Evolutionary conservation across 2,888 invertebrate genomes (phyloP), one percentile per base, ranked within the genome.

Genomic region (Nipponacmea schrenckii): DNA sequence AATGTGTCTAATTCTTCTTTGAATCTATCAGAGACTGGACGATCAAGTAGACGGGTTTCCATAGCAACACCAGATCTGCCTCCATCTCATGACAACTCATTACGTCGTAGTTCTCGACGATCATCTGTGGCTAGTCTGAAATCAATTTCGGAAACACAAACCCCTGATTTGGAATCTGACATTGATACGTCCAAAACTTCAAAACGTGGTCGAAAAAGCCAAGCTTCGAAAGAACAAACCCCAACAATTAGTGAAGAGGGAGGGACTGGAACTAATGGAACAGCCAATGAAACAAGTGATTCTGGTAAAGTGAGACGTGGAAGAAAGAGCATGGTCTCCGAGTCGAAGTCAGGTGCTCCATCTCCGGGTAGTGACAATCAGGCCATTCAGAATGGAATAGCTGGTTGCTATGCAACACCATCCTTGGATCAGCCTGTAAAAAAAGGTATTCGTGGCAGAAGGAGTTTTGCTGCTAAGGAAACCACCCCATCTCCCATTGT

Each of bases 51-150:
- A 56, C 56, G 56, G n/a, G 56, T 56, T 56, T 56, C 56, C 24
- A 56, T 56, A 56, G 56, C 24, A 56, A 56, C 56, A 56, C 56
- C 56, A 24, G 56, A 56, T 24, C 56, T 56, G 20, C 24, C 56
- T 12, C 20, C 56, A 10, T 2, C 56, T 24, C 20, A 3, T 4
- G 14, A 24, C 20, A 56, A 24, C 24, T 56, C 20, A 50, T 20
- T 24, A 50, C 26, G 66, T 39, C 24, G 46, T n/a, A 70, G 66
- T 44, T 20, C 65, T 10, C 48, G 66, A 1, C 66, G 70, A 62
- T 56, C 39, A 56, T 70, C 70, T 0, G 70, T 70, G 17, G 45
- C 45, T 24, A 67, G 67, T 67, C n/a, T 67, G 8, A 65, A 44
- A 39, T 14, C 65, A 8, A 39, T 39, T n/a, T 44, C 17, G 14